Conservation (phyloP, 2,888 invertebrate genomes). For the Meteorus cinctellus region DNA sequence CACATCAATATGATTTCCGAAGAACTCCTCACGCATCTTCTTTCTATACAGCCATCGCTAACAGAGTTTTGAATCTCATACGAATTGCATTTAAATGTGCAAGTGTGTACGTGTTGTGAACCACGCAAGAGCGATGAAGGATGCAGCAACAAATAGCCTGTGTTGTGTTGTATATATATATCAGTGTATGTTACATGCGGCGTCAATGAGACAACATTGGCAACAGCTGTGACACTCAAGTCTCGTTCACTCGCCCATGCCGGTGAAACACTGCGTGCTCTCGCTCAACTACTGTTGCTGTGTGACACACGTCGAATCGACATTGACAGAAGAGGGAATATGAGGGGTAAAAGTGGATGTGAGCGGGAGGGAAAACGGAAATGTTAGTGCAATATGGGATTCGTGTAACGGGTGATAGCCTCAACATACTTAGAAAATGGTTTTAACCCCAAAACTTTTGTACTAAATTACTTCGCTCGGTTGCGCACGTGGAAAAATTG, state of each 20-base stretch:
- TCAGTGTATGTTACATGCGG: constrained; percentile 41
- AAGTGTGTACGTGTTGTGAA: not conserved
- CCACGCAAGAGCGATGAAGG: not conserved
- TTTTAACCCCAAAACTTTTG: constrained; percentile 12
- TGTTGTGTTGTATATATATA: no score
- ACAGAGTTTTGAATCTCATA: not conserved
- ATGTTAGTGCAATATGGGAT: constrained; percentile 9
- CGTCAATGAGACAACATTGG: constrained; percentile 62
- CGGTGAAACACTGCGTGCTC: constrained; percentile 26
- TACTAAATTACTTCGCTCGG: not conserved
- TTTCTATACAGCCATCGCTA: not conserved
- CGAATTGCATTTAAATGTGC: not conserved
- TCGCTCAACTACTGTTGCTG: constrained; percentile 35
- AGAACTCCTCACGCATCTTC: no score
- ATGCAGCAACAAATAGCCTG: not conserved
- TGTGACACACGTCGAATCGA: constrained; percentile 46
- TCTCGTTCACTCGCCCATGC: constrained; percentile 33
- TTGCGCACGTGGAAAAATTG: constrained; percentile 3
- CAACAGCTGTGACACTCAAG: constrained; percentile 56
- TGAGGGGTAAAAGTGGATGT: constrained; percentile 18
- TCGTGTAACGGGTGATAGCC: constrained; percentile 33
- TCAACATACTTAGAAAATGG: constrained; percentile 18
- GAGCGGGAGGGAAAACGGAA: constrained; percentile 6
- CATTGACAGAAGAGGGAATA: constrained; percentile 45
- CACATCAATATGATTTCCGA: no score